Base-by-base conservation (phyloP, 2,113 vertebrate genomes). In the Gambusia affinis region DNA sequence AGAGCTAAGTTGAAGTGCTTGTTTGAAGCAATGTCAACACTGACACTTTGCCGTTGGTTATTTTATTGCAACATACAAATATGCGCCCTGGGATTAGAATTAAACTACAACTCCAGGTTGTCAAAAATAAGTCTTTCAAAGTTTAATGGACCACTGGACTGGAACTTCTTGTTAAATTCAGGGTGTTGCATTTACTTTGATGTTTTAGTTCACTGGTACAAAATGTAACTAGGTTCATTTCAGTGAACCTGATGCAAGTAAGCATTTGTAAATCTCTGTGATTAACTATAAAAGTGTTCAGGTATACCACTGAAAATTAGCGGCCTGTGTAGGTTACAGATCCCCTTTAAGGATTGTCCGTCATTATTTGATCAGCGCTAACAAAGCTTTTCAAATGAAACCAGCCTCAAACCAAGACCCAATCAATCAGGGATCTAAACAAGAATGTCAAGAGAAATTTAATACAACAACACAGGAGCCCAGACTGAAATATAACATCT, bases 381-480 rank as follows among this genome's bases (percentile, higher is more conserved):
- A 85, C 86, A 90, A 86, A 87, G 81, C 75, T 72, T 11, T 89
- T 89, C 84, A 90, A 90, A 91, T 85, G 39, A 72, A 85, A 80
- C 39, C 22, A 83, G 82, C 81, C 72, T 75, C 79, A 80, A 74
- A 84, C 57, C 70, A 70, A 54, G 68, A 77, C 39, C 74, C 70
- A 73, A 86, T 85, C 84, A 85, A 84, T 82, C 81, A 81, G 86
- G 71, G 81, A 87, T 85, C 72, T 37, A n/a, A 84, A 78, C 76
- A 79, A 78, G 75, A 74, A 83, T 19, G 54, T 84, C 84, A 85
- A 84, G 87, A 75, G 67, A 84, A 91, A 90, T 89, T 66, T 87
- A 91, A 89, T 87, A 74, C 87, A 87, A 85, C 80, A 85, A 64
- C 72, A 89, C 76, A 76, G 72, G 73, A 84, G 83, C 81, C 80